phyloP scores from a whole-genome alignment of 1,140 invertebrate species.

The Prorops nasuta region DNA sequence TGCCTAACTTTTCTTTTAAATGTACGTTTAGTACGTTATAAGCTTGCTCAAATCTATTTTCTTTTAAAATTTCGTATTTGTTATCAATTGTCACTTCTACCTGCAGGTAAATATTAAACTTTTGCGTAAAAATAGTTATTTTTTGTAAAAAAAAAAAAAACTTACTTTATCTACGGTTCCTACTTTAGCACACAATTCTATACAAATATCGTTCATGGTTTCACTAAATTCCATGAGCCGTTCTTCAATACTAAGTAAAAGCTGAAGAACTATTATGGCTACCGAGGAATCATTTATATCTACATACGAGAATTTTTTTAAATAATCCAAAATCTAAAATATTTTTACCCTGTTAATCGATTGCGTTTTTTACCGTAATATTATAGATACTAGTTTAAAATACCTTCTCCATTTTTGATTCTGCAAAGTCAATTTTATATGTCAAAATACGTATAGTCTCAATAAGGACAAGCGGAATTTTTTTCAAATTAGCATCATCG shows the following conservation, averaged over 20 bases:
- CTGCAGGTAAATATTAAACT: constrained; percentile 20
- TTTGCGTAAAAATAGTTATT: constrained; percentile 8
- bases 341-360: constrained; percentile 1
- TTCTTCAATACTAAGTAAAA: constrained; percentile 45
- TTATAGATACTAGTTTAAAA: neutral
- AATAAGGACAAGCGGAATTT: constrained; percentile 46
- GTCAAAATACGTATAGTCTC: constrained; percentile 46
- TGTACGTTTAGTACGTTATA: constrained; percentile 42
- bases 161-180: constrained; percentile 48
- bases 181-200: constrained; percentile 42
- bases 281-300: constrained; percentile 33
- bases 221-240: constrained; percentile 32
- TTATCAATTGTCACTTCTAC: constrained; percentile 19
- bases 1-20: constrained; percentile 51
- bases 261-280: constrained; percentile 33
- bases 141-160: constrained; percentile 7
- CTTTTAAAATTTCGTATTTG: constrained; percentile 47
- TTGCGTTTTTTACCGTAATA: neutral
- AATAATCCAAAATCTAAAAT: constrained; percentile 47
- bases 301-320: constrained; percentile 40
- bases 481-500: constrained; percentile 36
- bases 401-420: constrained; percentile 31
- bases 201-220: constrained; percentile 46
- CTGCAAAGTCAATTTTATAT: constrained; percentile 43
- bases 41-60: constrained; percentile 36